phyloP scores from a whole-genome alignment of 1,140 invertebrate species.

The Atta texana region DNA sequence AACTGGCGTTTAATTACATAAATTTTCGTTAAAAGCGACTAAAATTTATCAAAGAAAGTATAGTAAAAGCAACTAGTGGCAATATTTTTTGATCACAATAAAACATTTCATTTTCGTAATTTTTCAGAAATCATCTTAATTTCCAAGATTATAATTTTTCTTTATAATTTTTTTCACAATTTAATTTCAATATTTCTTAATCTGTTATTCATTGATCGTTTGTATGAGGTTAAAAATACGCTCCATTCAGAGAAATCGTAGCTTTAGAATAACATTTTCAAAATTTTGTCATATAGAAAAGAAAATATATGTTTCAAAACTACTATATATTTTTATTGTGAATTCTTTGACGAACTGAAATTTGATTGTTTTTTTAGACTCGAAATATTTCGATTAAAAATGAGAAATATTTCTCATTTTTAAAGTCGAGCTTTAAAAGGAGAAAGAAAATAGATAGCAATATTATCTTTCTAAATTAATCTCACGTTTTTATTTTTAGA shows the following conservation, averaged over 20 bases:
- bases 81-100: not conserved
- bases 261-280: not conserved
- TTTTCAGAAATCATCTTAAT: not conserved
- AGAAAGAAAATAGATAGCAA: not conserved
- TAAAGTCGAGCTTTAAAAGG: not conserved
- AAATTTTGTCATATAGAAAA: conserved; percentile 19
- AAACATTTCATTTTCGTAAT: not conserved
- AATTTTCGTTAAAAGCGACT: not conserved
- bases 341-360: not conserved
- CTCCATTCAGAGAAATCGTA: conserved; percentile 9
- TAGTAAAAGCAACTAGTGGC: not conserved
- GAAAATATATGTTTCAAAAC: not conserved
- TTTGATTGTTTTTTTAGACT: not conserved
- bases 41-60: not conserved
- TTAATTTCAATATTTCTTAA: conserved; percentile 27
- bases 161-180: not conserved
- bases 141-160: not conserved
- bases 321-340: not conserved
- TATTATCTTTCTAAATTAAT: conserved; percentile 10
- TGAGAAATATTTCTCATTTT: not conserved
- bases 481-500: not conserved
- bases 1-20: not conserved
- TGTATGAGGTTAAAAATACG: not conserved
- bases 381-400: not conserved
- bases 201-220: not conserved